phyloP scores from a whole-genome alignment of 2,113 vertebrate genomes.

The Dipodomys merriami region DNA sequence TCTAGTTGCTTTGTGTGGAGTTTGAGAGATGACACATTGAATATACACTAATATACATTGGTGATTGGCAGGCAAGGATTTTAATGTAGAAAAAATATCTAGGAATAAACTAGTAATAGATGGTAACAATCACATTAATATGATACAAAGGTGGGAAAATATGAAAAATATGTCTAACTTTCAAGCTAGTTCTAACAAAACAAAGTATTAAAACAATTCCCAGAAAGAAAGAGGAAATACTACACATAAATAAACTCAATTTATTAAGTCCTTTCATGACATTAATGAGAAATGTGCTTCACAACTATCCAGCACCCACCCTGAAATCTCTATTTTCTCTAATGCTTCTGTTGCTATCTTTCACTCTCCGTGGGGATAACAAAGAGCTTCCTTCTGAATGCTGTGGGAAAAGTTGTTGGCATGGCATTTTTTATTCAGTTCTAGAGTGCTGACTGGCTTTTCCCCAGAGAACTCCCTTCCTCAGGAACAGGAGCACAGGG shows the following conservation, averaged over 20 bases:
- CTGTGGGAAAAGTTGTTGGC: background rate
- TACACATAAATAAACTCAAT: background rate
- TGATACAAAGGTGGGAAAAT: background rate
- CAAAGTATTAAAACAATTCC: background rate
- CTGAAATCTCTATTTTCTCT: conserved; percentile 16
- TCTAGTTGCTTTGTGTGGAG: background rate
- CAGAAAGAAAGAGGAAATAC: background rate
- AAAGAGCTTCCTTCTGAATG: conserved; percentile 22
- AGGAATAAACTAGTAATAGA: background rate
- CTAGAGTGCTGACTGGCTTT: background rate
- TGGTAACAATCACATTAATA: background rate
- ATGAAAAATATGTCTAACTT: background rate
- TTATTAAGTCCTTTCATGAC: background rate
- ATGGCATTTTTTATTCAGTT: background rate
- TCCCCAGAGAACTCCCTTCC: background rate
- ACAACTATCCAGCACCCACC: conserved; percentile 32
- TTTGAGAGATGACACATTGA: background rate
- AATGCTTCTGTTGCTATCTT: background rate
- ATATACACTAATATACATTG: accelerated
- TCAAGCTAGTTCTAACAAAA: background rate
- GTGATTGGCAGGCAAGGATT: background rate
- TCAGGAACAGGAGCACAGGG: background rate
- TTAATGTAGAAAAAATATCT: background rate
- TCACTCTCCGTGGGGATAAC: background rate
- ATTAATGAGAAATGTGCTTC: background rate